Base-by-base conservation (phyloP, 2,888 invertebrate species). In the Amphipoea oculea region DNA sequence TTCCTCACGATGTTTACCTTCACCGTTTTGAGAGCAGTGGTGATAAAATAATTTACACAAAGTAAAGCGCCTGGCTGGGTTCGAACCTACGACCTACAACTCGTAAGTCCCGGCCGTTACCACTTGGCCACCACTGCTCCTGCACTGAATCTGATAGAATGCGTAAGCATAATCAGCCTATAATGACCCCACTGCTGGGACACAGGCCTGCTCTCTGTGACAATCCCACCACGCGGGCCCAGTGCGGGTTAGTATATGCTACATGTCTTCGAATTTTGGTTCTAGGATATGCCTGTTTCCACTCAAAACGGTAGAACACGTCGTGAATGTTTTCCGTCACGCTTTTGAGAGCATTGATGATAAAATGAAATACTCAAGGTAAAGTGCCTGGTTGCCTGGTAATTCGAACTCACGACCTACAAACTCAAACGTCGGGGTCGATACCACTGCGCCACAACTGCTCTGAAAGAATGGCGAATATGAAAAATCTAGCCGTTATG, bases 121-220 rank as follows among this genome's bases (percentile, higher is more conserved):
- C n/a, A n/a, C n/a, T n/a, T n/a, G n/a, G n/a, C n/a, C n/a, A n/a
- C n/a, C n/a, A n/a, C n/a, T n/a, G n/a, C n/a, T n/a, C n/a, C n/a
- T n/a, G n/a, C n/a, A n/a, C n/a, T 84, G n/a, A 95, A 93, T 51
- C 95, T 89, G 72, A n/a, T 69, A 69, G 20, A 66, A 72, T 2
- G 23, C 3, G n/a, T n/a, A n/a, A n/a, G n/a, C n/a, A 57, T 57
- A 57, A 57, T 57, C 1, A 57, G 57, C 57, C 23, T 23, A 54
- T 54, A 23, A 57, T 9, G 23, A 23, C 23, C 0, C 23, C 54
- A 54, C 54, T 20, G 54, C 54, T 20, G 7, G 48, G 48, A 54
- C 54, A 23, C 54, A 45, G 45, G 20, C 6, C 3, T 7, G n/a
- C n/a, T n/a, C n/a, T n/a, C n/a, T n/a, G n/a, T n/a, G n/a, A n/a